Evolutionary conservation across 2,797 vertebrate genomes (phyloP), one percentile per base, ranked within the genome.

Genomic region (Bovichtus variegatus): DNA sequence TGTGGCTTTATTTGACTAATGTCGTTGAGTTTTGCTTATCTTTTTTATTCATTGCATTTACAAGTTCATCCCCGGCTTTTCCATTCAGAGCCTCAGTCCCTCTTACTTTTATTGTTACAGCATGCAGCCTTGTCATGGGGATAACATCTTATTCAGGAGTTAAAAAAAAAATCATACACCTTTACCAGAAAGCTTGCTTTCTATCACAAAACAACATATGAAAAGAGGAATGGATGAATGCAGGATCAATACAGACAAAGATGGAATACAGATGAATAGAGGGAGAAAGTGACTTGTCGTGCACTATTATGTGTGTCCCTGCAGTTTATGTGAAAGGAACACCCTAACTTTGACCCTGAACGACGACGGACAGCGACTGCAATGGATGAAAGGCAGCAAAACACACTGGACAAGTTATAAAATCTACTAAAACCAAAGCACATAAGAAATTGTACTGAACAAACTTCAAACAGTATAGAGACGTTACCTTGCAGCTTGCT

Each of bases 1-100:
- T 25, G 63, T 62, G 54, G 64, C 66, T 86, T 85, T 76, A 71
- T 69, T 83, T 78, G 6, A 77, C 40, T 44, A 34, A 83, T 78
- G 59, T 74, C n/a, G 29, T 19, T 61, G 46, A 54, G 10, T 76
- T 51, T 49, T 54, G 21, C 38, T 12, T 2, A 6, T 36, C 0
- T 6, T 41, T 54, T 63, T 79, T 65, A 40, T 64, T 50, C 18
- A 62, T 19, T 31, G 3, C 2, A 44, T 18, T 13, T 69, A 25
- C 50, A 71, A 2, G 8, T n/a, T 40, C 12, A 41, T 23, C 15
- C 6, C 16, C 1, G 0, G 23, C 21, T 63, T 51, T 77, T 27
- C 55, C 44, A 50, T n/a, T n/a, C 6, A 53, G 21, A 21, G 29
- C 51, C 11, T 73, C 46, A 8, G 19, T 18, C n/a, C 6, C 9